Base-by-base conservation (phyloP, 2,888 invertebrate species). In the Panopea generosa region DNA sequence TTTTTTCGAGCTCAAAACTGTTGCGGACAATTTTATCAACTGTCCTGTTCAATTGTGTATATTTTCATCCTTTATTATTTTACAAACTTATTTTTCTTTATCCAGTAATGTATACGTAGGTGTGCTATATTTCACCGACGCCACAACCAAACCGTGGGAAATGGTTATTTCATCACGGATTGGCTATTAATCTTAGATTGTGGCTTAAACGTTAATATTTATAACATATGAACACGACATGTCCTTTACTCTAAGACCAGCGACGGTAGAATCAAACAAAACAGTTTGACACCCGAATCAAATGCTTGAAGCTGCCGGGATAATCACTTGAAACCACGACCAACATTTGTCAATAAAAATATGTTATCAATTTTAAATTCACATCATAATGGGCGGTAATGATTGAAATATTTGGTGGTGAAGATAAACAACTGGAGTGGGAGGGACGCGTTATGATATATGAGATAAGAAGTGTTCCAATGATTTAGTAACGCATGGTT, bases 341-440 rank as follows among this genome's bases (percentile, higher is more conserved):
- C 24, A 56, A 66, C 65, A 66, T 56, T 66, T 66, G 49, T 66
- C 40, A 56, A 33, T 61, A 55, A 20, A 70, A 56, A 62, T 61
- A 55, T 70, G 62, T 70, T 70, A 70, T 70, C 69, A 70, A 55
- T 56, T 56, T 49, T 69, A 38, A 62, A 70, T 70, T 70, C 69
- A 62, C 6, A 55, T 70, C 69, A 49, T 55, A 49, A 53, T 61
- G 61, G 62, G 62, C 55, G 62, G 61, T 62, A 62, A 70, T 69
- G 47, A 24, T 24, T 56, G 27, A 52, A 62, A 62, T 62, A 70
- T 62, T 62, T 55, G 47, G 40, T 18, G 43, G 68, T 20, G 45
- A 61, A 59, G 68, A 60, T 61, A 61, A 45, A 61, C 45, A 26
- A 53, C 53, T 47, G 53, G 49, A 62, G 69, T 70, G 61, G 69